Base-by-base conservation (phyloP, 2,797 vertebrate species). In the Enteromius unitaeniatus region DNA sequence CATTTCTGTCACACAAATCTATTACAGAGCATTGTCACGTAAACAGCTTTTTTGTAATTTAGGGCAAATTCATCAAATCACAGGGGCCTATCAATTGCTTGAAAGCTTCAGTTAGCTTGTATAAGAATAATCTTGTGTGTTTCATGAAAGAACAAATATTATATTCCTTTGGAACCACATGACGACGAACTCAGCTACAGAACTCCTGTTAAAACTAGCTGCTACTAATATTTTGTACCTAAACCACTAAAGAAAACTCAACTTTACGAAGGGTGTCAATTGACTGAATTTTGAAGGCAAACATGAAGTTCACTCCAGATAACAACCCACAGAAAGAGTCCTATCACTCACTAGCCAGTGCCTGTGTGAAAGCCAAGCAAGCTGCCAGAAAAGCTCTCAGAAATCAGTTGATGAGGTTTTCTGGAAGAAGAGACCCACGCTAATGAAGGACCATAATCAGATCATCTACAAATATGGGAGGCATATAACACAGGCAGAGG, bases 391-490 rank as follows among this genome's bases (percentile, higher is more conserved):
- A 47, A 14, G 21, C 80, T 55, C 45, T 78, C 17, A n/a, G 72
- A 82, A 81, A 83, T 78, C 78, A 85, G 53, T 10, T 67, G 73
- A 87, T 80, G 73, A 72, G 68, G 79, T 58, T 78, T 79, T 72
- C 60, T 67, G 69, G 37, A 55, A 65, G 34, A 58, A 62, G 86
- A 78, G 77, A 51, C 55, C 79, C 40, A 40, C 49, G 10, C 78
- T 84, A 78, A 84, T 83, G 72, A 87, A 85, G 72, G 13, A 64
- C 81, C 55, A 55, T 79, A 83, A 81, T 82, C 80, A 85, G 21
- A 72, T 65, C 53, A 77, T 64, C 84, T 75, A 76, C 53, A 80
- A 53, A 62, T 72, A 69, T 49, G 72, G 26, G 37, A 69, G 42
- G 42, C 42, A 45, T 11, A 11, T 45, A 15, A 58, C 73, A 23